phyloP scores from a whole-genome alignment of 2,888 invertebrate species.

The Tenthredo livida region DNA sequence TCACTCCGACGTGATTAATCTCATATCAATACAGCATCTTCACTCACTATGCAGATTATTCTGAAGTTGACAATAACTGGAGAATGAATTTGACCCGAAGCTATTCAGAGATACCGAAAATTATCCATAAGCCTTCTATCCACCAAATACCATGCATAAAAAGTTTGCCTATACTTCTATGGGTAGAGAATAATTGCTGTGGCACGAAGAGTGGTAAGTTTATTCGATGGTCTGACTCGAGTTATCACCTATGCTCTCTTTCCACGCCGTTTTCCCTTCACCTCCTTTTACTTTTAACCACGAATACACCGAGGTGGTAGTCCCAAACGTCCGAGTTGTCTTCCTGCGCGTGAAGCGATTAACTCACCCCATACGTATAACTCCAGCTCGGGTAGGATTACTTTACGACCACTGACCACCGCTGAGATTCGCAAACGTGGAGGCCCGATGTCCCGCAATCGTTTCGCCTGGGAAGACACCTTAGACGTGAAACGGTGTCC shows the following conservation, averaged over 20 bases:
- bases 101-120: background rate
- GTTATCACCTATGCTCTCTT: constrained; percentile 37
- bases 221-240: constrained; percentile 33
- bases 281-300: background rate
- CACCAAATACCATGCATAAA: background rate
- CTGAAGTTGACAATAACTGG: background rate
- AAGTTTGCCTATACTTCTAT: background rate
- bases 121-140: background rate
- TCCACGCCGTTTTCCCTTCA: background rate
- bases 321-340: constrained; percentile 49
- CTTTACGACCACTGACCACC: constrained; percentile 51
- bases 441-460: constrained; percentile 41
- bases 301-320: background rate
- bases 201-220: background rate
- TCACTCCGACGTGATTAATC: background rate
- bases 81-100: background rate
- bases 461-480: constrained; percentile 43
- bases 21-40: background rate
- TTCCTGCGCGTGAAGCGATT: constrained; percentile 53
- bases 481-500: constrained; percentile 13
- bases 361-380: constrained; percentile 41
- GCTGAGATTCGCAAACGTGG: constrained; percentile 40
- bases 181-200: background rate
- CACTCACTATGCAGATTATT: background rate
- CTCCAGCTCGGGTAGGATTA: constrained; percentile 23